These are phyloP conservation scores for Lasioglossum vierecki DNA, from an alignment of 2,888 invertebrate genomes.

Conservation along the genomic window DNA sequence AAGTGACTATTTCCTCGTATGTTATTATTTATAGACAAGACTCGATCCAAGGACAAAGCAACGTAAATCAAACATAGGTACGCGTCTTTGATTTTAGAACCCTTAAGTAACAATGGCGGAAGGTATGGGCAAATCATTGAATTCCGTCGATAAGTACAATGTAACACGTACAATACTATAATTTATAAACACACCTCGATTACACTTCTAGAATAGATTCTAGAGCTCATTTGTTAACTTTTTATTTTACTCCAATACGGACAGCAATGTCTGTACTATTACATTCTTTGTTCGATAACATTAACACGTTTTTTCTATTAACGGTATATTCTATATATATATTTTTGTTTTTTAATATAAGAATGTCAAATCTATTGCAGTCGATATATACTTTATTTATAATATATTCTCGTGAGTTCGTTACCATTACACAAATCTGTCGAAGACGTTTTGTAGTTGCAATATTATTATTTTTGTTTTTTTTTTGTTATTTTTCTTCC, in stretches of 20 bases:
- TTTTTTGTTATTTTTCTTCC: slow-evolving; percentile 36
- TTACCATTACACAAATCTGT: slow-evolving; percentile 56
- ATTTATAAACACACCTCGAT: slow-evolving; percentile 63
- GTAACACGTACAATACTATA: slow-evolving; percentile 62
- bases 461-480: slow-evolving; percentile 24
- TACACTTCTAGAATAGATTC: slow-evolving; percentile 52
- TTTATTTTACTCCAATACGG: slow-evolving; percentile 64
- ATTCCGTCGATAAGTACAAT: slow-evolving; percentile 72
- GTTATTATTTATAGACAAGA: slow-evolving; percentile 53
- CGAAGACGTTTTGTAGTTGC: slow-evolving; percentile 51
- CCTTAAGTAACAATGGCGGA: slow-evolving; percentile 74
- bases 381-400: slow-evolving; percentile 68
- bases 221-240: slow-evolving; percentile 62
- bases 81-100: slow-evolving; percentile 72
- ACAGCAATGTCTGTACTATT: slow-evolving; percentile 72
- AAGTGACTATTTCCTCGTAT: slow-evolving; percentile 62
- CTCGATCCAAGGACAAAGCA: slow-evolving; percentile 49
- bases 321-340: slow-evolving; percentile 67
- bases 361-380: slow-evolving; percentile 72
- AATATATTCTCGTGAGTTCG: slow-evolving; percentile 56
- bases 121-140: slow-evolving; percentile 66
- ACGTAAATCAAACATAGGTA: slow-evolving; percentile 54
- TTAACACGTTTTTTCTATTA: slow-evolving; percentile 74
- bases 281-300: slow-evolving; percentile 74
- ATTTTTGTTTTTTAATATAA: slow-evolving; percentile 63